Base-by-base conservation (phyloP, 2,888 invertebrate genomes). In the Drosophila mettleri region DNA sequence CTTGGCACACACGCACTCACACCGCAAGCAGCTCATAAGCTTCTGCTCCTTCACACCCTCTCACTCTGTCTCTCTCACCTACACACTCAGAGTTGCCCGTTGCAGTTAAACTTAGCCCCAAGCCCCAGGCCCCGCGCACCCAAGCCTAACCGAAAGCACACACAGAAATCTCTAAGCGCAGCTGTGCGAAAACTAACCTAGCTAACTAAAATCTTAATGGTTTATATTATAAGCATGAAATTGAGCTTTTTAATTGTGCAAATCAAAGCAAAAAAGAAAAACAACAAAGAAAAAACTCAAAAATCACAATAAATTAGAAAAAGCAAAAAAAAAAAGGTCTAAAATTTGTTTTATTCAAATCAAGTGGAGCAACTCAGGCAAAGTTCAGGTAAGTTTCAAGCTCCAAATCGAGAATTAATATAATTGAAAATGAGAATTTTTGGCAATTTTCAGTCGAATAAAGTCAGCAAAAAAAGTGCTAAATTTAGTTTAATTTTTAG, bases 191-290 rank as follows among this genome's bases (percentile, higher is more conserved):
- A 69, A 68, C 80, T 73, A 67, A 80, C 69, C 72, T 73, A 87
- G 73, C 75, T 57, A 83, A 65, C 80, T 72, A 75, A 61, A 78
- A 52, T 33, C 72, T 64, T 78, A 85, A 79, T 72, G 69, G 79
- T 85, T 87, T 82, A 84, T 81, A 78, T 75, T 68, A 69, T 86
- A 82, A 82, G 86, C 88, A 73, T 64, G 34, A 58, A 82, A 69
- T 86, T 82, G 88, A 88, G 83, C 88, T 83, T 83, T 83, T 87
- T 71, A 80, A 85, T 82, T 88, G 82, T 82, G 83, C 88, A 82
- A 63, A 69, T 74, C 69, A 49, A 65, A 52, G 54, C 66, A 59
- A 80, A 61, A 54, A 45, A 64, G 9, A 8, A 31, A 31, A 48
- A 29, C 45, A 46, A 43, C 3, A 20, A 31, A n/a, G 22, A 16